Base-by-base conservation (phyloP, 2,888 invertebrate genomes). In the Cepaea hortensis region DNA sequence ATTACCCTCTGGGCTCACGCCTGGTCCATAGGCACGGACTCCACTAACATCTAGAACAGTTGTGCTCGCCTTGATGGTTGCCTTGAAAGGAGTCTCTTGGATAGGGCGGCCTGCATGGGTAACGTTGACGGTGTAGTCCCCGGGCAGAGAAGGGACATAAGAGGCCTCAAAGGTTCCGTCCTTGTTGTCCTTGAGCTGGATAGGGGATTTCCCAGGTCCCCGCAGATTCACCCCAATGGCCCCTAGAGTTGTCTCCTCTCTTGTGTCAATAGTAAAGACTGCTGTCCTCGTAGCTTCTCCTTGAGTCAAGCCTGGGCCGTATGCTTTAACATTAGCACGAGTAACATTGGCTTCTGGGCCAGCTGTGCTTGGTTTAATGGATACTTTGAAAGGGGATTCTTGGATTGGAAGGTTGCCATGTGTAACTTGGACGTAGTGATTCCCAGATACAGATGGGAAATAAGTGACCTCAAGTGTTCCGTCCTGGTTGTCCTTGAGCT, bases 241-340 rank as follows among this genome's bases (percentile, higher is more conserved):
- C 7, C 93, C 94, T 91, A 97, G 96, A 3, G 97, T 97, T 3
- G 97, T 97, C 2, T 96, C 97, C 65, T 96, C 97, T 84, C 97
- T 95, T 0, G 97, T 97, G 93, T 97, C 97, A 90, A 97, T 97
- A 92, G 96, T 96, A 93, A 97, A 97, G 92, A 96, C 96, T 0
- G 97, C 97, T 13, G 97, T 97, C 90, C 96, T 95, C 86, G 96
- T 96, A 0, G 97, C 96, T 73, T 96, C 94, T 6, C 97, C 97
- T 61, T 95, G 95, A 23, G 89, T 91, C 80, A 97, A 94, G 0
- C 97, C 97, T 0, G 96, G 96, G 0, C 97, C 97, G 85, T 95
- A 96, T 0, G 97, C 97, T 91, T 96, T 95, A n/a, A 97, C 97
- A 88, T 94, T 93, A 87, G 61, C 11, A 96, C 92, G 55, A 2